A percentile compares a stretch with the other conserved stretches of the same genome.
phyloP scores from a whole-genome alignment of 2,888 invertebrate genomes.

The Drosophila nr. fundita region DNA sequence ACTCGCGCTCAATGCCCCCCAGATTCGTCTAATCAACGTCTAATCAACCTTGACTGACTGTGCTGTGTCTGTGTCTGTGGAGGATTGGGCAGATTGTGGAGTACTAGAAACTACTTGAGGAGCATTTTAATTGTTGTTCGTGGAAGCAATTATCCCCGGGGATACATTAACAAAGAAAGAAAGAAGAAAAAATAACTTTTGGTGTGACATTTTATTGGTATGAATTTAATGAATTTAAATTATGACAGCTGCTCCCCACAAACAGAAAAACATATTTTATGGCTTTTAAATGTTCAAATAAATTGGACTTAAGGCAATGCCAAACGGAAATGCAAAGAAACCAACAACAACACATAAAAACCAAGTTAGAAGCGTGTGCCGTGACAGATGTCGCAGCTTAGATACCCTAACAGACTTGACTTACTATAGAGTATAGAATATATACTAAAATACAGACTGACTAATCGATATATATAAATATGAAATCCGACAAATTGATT shows the following conservation, averaged over 20 bases:
- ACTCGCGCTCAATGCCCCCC: neutral
- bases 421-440: neutral
- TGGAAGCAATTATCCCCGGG: slow-evolving; percentile 63
- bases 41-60: slow-evolving; percentile 31
- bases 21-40: slow-evolving; percentile 53
- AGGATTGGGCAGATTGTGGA: slow-evolving; percentile 5
- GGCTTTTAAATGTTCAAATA: slow-evolving; percentile 70
- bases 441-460: neutral
- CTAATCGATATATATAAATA: rapidly evolving
- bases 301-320: slow-evolving; percentile 67
- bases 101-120: slow-evolving; percentile 61
- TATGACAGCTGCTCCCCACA: slow-evolving; percentile 65
- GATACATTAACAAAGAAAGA: slow-evolving; percentile 8
- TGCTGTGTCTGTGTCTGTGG: slow-evolving; percentile 30
- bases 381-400: neutral
- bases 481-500: neutral
- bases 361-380: neutral
- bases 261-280: slow-evolving; percentile 64
- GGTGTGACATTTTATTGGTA: slow-evolving; percentile 60
- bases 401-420: slow-evolving; percentile 6
- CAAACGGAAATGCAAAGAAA: slow-evolving; percentile 70
- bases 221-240: slow-evolving; percentile 75
- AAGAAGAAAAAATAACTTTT: slow-evolving; percentile 15
- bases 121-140: slow-evolving; percentile 72
- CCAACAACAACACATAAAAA: slow-evolving; percentile 13